Evolutionary conservation across 2,797 vertebrate genomes (phyloP), one percentile per base, ranked within the genome.

Genomic region (Philypnodon macrostomus): DNA sequence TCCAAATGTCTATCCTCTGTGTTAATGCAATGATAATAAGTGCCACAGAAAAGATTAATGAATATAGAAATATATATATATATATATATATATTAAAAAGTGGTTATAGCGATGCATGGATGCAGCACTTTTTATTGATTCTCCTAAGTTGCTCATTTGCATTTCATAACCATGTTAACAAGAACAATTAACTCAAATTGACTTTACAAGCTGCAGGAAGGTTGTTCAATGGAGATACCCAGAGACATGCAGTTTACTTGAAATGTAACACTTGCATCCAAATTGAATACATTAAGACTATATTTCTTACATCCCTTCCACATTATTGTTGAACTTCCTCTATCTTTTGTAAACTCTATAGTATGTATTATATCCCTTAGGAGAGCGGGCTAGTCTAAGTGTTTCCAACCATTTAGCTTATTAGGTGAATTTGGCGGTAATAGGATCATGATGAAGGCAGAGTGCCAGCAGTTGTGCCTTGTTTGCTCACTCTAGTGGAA

Each of bases 401-500:
- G 33, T 41, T 62, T 60, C 27, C 45, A 29, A 58, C 23, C 36
- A 36, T 69, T 77, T 63, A 56, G 36, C 57, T 40, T 46, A 69
- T 67, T 61, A 27, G 45, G 45, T 40, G 14, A 66, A 62, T 56
- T 46, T 51, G 48, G 14, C 10, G 13, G 67, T 55, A 55, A 72
- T 60, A 46, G 15, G 37, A 62, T 16, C 52, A 55, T 59, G 47
- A 55, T 66, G 15, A 51, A 51, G 49, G 53, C 46, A 47, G 23
- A 55, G 12, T 47, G 46, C 10, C 39, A 67, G 52, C 31, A 29
- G 33, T 48, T 66, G 11, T 18, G 19, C 37, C 37, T 41, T 51
- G 55, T 76, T 60, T 68, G 37, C 39, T 63, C 51, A 46, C 45
- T 45, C 33, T 31, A 53, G 53, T 56, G 30, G 58, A 68, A 70